These are phyloP conservation scores for Microhierax caerulescens DNA, from an alignment of 2,797 vertebrate genomes.

Conservation along the genomic window DNA sequence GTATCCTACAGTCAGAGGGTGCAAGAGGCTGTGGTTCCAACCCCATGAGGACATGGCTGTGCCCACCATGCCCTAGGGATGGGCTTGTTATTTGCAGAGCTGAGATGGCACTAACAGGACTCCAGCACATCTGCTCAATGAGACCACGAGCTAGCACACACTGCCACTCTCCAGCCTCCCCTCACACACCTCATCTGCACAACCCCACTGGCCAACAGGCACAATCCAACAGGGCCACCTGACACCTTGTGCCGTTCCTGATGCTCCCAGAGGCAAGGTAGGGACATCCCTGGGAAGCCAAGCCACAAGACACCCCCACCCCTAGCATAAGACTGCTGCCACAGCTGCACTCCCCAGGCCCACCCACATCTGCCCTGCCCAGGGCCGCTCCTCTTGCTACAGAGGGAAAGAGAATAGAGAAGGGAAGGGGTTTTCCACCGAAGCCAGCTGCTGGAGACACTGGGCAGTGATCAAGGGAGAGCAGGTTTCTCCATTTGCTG, in stretches of 20 bases:
- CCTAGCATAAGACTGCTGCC: too few species aligned
- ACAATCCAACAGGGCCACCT: not conserved
- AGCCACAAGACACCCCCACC: not conserved
- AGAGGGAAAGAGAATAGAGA: rapidly evolving
- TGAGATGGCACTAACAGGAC: rapidly evolving
- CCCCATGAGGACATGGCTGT: rapidly evolving
- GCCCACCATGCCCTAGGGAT: rapidly evolving
- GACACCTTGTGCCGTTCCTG: not conserved
- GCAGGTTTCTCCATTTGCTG: not conserved
- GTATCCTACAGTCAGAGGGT: not conserved
- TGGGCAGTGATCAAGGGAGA: not conserved
- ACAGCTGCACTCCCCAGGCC: not conserved
- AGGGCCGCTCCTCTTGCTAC: rapidly evolving
- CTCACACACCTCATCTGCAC: not conserved
- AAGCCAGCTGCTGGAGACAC: not conserved
- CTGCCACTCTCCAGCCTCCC: not conserved
- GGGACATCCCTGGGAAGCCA: not conserved
- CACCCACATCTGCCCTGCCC: not conserved
- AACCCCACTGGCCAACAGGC: rapidly evolving
- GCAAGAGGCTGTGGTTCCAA: not conserved
- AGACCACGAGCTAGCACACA: rapidly evolving
- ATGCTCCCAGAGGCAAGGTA: not conserved
- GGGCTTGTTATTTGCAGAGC: not conserved
- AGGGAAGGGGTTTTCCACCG: not conserved
- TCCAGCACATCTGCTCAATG: not conserved